Percentiles rank a stretch among this genome's conserved stretches.
Evolutionary conservation across 2,888 invertebrate genomes (phyloP).

Genomic region (Alentia gelatinosa): DNA sequence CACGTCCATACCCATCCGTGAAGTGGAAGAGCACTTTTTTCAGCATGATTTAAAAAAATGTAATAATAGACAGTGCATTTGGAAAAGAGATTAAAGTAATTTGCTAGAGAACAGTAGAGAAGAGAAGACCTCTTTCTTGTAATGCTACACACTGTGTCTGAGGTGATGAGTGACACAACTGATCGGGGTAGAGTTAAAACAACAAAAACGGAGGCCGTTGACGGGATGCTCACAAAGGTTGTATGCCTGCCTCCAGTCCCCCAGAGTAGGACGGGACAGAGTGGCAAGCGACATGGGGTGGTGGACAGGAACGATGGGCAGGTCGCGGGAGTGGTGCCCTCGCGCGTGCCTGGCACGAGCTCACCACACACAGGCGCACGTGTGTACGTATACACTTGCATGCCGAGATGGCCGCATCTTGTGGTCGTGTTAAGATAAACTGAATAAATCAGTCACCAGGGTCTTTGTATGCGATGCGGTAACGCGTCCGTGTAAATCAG

Average conservation of each 20-base stretch:
- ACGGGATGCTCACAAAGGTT: neutral
- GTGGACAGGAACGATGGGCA: neutral
- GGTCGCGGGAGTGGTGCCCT: neutral
- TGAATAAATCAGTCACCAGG: constrained; percentile 6
- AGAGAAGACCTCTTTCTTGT: too few species aligned
- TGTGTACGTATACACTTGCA: neutral
- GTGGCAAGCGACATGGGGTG: neutral
- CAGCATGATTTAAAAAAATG: too few species aligned
- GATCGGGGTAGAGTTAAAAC: neutral
- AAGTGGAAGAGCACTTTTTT: neutral
- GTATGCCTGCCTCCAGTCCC: neutral
- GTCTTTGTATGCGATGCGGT: constrained; percentile 8
- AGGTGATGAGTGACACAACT: neutral
- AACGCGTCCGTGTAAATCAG: neutral
- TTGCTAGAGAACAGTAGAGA: too few species aligned
- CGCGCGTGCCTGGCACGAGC: constrained; percentile 33
- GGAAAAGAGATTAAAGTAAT: too few species aligned
- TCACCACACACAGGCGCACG: neutral
- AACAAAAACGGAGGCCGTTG: neutral
- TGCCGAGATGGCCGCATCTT: neutral
- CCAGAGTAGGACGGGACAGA: neutral
- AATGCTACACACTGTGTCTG: too few species aligned
- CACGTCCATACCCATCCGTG: neutral
- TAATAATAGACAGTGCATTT: too few species aligned
- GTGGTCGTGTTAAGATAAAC: constrained; percentile 36